A percentile compares a stretch with the other conserved stretches of the same genome.
Evolutionary conservation across 2,888 invertebrate species (phyloP).

Genomic region (Drosophila ustulata): DNA sequence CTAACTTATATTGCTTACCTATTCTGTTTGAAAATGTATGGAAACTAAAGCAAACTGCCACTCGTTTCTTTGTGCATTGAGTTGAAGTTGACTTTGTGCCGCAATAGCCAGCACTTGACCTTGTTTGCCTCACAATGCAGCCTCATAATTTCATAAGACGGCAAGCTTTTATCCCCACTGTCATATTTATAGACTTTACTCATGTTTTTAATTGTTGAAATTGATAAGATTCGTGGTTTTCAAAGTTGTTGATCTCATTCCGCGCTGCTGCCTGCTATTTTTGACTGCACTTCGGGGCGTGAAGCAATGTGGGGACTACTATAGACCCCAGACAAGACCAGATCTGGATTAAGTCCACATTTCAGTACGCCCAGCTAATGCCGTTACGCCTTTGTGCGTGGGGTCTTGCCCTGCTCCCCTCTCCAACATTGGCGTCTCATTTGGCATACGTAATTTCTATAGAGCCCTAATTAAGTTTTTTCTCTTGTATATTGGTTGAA

Average conservation of each 20-base stretch:
- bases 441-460: conserved; percentile 65
- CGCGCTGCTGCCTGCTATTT: conserved; percentile 30
- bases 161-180: conserved; percentile 1
- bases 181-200: conserved; percentile 52
- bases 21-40: background rate
- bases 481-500: conserved; percentile 34
- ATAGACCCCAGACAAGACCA: conserved; percentile 21
- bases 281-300: conserved; percentile 42
- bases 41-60: background rate
- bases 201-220: conserved; percentile 57
- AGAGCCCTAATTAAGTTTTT: conserved; percentile 66
- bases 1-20: background rate
- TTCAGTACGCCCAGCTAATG: conserved; percentile 20
- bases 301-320: conserved; percentile 26
- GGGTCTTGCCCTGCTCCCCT: conserved; percentile 16
- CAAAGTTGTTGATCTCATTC: conserved; percentile 37
- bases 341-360: conserved; percentile 8
- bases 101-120: conserved; percentile 36
- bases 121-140: conserved; percentile 35
- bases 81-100: conserved; percentile 7
- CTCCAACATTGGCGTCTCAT: conserved; percentile 19
- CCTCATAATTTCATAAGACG: conserved; percentile 9
- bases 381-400: conserved; percentile 36
- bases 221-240: conserved; percentile 49
- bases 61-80: background rate